Percentiles rank a stretch among this genome's conserved stretches.
phyloP scores from a whole-genome alignment of 2,888 invertebrate genomes.

The Bembecia ichneumoniformis region DNA sequence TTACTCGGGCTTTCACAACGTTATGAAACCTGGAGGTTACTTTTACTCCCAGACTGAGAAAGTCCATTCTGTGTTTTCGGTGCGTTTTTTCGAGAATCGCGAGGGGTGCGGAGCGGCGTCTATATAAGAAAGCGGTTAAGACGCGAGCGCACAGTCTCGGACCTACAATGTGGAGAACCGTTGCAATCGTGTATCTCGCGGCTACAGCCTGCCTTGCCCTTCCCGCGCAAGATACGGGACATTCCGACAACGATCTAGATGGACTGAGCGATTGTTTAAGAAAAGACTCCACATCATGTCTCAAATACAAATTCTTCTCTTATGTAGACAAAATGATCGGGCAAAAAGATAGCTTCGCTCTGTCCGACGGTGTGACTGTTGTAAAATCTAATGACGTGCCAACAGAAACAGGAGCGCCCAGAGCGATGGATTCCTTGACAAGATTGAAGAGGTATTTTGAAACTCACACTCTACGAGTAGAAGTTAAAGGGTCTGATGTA shows the following conservation, averaged over 20 bases:
- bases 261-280: constrained; percentile 84
- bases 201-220: constrained; percentile 73
- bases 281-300: constrained; percentile 87
- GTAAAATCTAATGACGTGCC: constrained; percentile 81
- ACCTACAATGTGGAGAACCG: constrained; percentile 56
- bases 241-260: constrained; percentile 84
- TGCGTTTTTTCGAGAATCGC: constrained; percentile 34
- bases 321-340: constrained; percentile 89
- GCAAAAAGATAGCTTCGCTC: constrained; percentile 83
- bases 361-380: constrained; percentile 88
- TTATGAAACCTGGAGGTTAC: constrained; percentile 64
- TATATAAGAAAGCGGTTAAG: constrained; percentile 48
- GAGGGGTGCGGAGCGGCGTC: constrained; percentile 43
- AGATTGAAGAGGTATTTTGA: constrained; percentile 83
- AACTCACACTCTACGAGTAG: constrained; percentile 86
- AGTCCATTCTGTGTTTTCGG: constrained; percentile 51
- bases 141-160: constrained; percentile 44
- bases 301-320: constrained; percentile 89
- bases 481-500: constrained; percentile 87
- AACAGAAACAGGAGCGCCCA: constrained; percentile 83
- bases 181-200: constrained; percentile 46
- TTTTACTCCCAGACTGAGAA: constrained; percentile 66
- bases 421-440: constrained; percentile 78
- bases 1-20: constrained; percentile 39
- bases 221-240: constrained; percentile 79